phyloP scores from a whole-genome alignment of 1,140 invertebrate genomes.

The Drosophila ercepeae region DNA sequence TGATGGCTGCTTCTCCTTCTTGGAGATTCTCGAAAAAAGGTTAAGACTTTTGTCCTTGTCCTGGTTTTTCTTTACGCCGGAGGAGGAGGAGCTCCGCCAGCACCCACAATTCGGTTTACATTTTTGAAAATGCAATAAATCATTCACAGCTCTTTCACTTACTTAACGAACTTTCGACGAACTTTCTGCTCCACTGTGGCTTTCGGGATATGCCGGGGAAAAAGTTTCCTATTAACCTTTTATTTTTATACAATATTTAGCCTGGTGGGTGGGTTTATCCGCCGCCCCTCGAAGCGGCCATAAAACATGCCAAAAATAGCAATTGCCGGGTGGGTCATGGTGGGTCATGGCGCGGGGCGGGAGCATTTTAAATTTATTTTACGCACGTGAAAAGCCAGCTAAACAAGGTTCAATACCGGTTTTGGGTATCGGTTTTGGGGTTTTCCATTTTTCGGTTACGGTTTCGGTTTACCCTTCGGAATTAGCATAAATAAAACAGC shows the following conservation, averaged over 20 bases:
- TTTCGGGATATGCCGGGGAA: background rate
- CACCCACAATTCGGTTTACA: conserved; percentile 50
- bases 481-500: conserved; percentile 63
- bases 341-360: background rate
- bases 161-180: conserved; percentile 79
- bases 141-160: conserved; percentile 81
- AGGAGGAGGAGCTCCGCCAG: too few species aligned
- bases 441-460: background rate
- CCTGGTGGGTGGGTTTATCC: too few species aligned
- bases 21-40: background rate
- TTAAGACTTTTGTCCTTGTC: conserved; percentile 11
- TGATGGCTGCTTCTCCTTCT: conserved; percentile 16
- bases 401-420: conserved; percentile 16
- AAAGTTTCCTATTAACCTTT: conserved; percentile 77
- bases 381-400: conserved; percentile 63
- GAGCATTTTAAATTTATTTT: conserved; percentile 69
- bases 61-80: conserved; percentile 20
- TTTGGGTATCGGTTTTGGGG: background rate
- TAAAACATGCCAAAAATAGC: conserved; percentile 80
- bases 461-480: conserved; percentile 6
- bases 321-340: conserved; percentile 32
- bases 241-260: background rate
- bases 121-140: conserved; percentile 82
- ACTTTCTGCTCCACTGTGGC: conserved; percentile 2
- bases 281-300: conserved; percentile 20